Evolutionary conservation across 2,888 invertebrate genomes (phyloP).

Genomic region (Drepana falcataria): DNA sequence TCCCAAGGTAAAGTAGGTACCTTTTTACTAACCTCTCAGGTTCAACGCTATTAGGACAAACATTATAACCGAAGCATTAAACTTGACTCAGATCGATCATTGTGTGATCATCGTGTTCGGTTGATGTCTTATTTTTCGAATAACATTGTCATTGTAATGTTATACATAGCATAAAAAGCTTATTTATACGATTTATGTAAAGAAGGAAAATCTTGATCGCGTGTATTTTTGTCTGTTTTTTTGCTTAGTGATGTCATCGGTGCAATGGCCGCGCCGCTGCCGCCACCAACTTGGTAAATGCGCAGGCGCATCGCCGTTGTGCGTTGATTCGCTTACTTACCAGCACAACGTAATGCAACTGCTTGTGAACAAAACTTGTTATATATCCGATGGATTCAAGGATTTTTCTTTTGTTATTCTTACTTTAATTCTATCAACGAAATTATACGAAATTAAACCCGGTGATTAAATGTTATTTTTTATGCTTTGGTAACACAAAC

Average conservation of each 20-base stretch:
- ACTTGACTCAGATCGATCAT: no score
- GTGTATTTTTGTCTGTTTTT: conserved; percentile 18
- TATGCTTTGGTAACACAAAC: conserved; percentile 62
- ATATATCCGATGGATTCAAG: no score
- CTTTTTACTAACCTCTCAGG: no score
- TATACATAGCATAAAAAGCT: conserved; percentile 11
- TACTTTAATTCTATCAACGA: no score
- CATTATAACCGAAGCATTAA: no score
- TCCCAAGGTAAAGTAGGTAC: no score
- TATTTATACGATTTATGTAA: neutral
- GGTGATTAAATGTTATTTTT: no score
- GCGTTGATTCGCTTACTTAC: conserved; percentile 13
- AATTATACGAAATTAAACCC: no score
- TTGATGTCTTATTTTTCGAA: no score
- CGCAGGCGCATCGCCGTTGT: conserved; percentile 24
- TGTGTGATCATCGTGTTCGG: no score
- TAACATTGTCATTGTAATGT: neutral
- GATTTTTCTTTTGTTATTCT: no score
- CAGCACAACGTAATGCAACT: conserved; percentile 5
- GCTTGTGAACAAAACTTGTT: conserved; percentile 8
- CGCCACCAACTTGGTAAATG: conserved; percentile 21
- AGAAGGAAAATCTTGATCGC: neutral
- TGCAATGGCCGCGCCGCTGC: conserved; percentile 33
- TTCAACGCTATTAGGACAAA: no score
- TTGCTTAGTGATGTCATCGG: conserved; percentile 29